Conservation (phyloP, 2,888 invertebrate genomes). For the Clusia tigrina region DNA sequence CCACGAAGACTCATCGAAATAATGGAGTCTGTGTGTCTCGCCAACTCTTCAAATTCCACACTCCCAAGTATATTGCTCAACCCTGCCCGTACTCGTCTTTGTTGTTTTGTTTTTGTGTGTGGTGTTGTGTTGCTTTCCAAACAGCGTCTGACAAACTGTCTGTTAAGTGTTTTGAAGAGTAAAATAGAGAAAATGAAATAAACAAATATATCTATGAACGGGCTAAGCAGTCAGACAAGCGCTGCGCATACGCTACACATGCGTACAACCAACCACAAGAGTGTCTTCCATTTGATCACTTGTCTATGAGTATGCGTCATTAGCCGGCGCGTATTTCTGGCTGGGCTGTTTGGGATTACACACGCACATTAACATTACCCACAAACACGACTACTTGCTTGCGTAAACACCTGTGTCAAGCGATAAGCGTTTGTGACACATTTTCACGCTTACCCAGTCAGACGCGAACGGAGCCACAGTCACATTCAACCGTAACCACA, state of each 20-base stretch:
- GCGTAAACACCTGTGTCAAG: background rate
- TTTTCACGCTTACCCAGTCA: constrained; percentile 24
- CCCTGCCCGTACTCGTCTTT: no score
- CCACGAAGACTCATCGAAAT: no score
- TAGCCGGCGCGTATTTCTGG: background rate
- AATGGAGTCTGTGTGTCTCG: no score
- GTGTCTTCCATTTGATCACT: background rate
- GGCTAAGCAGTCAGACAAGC: background rate
- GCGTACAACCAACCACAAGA: background rate
- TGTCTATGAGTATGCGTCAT: background rate
- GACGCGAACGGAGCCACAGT: background rate
- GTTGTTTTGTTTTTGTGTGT: no score
- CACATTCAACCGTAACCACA: background rate
- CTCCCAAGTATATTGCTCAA: no score
- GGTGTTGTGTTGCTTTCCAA: no score
- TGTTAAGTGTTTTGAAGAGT: background rate
- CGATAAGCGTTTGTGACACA: constrained; percentile 22
- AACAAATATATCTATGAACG: background rate
- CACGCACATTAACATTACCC: no score
- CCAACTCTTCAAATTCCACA: no score
- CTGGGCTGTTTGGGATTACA: background rate
- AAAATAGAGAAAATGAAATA: background rate
- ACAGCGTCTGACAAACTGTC: background rate
- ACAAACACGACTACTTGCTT: background rate
- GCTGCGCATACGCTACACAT: no score